These are phyloP conservation scores for Muscina levida DNA, from an alignment of 2,888 invertebrate genomes.

Conservation along the genomic window DNA sequence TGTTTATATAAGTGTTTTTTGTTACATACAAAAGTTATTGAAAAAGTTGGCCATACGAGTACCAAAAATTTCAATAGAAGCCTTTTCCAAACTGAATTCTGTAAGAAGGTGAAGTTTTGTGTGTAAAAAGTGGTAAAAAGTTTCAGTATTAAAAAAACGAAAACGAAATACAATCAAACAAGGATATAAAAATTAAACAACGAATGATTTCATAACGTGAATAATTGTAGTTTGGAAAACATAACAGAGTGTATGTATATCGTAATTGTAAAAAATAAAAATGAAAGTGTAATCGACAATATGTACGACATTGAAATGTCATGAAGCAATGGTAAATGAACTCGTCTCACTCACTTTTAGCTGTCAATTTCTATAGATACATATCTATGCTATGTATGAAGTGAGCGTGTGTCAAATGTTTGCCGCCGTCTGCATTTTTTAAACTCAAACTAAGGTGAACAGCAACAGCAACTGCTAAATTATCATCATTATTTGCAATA, in stretches of 20 bases:
- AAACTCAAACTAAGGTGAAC: not conserved
- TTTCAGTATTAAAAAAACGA: slow-evolving; percentile 7
- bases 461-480: slow-evolving; percentile 44
- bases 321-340: slow-evolving; percentile 51
- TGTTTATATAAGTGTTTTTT: slow-evolving; percentile 46
- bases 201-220: slow-evolving; percentile 13
- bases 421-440: not conserved
- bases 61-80: slow-evolving; percentile 78
- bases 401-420: slow-evolving; percentile 2
- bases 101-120: slow-evolving; percentile 62
- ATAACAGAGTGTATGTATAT: not conserved
- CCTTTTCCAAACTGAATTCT: slow-evolving; percentile 70
- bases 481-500: slow-evolving; percentile 50
- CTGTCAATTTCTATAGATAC: slow-evolving; percentile 27
- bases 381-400: no score
- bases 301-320: slow-evolving; percentile 45
- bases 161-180: slow-evolving; percentile 17
- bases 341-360: slow-evolving; percentile 40
- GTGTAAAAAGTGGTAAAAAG: slow-evolving; percentile 37
- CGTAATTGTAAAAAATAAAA: slow-evolving; percentile 18
- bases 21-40: slow-evolving; percentile 78
- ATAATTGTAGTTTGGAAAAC: not conserved
- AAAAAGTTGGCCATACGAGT: slow-evolving; percentile 79
- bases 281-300: not conserved
- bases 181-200: slow-evolving; percentile 1